These are phyloP conservation scores for Asteroscopus sphinx DNA, from an alignment of 2,888 invertebrate genomes.

Conservation along the genomic window DNA sequence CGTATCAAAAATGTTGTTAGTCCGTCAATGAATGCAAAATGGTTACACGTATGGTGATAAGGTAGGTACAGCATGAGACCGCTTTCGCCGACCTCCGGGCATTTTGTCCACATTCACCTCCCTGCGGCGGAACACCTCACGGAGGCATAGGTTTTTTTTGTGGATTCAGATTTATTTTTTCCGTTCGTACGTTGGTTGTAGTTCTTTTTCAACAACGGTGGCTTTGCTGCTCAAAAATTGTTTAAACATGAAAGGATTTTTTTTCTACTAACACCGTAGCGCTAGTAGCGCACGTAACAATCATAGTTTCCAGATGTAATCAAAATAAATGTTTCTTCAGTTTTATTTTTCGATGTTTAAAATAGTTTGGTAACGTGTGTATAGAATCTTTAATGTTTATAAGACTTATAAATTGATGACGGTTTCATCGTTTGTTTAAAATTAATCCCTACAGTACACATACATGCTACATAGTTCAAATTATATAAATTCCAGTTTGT, in stretches of 20 bases:
- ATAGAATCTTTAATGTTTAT: slow-evolving; percentile 41
- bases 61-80: slow-evolving; percentile 47
- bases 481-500: too few relatives aligned
- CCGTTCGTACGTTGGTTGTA: slow-evolving; percentile 61
- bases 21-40: slow-evolving; percentile 66
- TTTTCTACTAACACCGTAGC: slow-evolving; percentile 34
- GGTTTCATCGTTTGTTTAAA: slow-evolving; percentile 32
- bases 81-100: slow-evolving; percentile 61
- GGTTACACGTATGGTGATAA: slow-evolving; percentile 57
- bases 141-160: slow-evolving; percentile 68
- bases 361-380: slow-evolving; percentile 37
- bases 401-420: slow-evolving; percentile 36
- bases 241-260: slow-evolving; percentile 52
- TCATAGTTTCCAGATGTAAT: slow-evolving; percentile 50
- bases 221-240: slow-evolving; percentile 46
- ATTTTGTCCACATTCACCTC: slow-evolving; percentile 60
- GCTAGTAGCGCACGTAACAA: slow-evolving; percentile 33
- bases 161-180: slow-evolving; percentile 73
- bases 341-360: slow-evolving; percentile 52
- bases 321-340: slow-evolving; percentile 58
- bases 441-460: slow-evolving; percentile 12
- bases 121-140: slow-evolving; percentile 56
- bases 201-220: slow-evolving; percentile 56
- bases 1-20: slow-evolving; percentile 31
- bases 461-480: neutral